Percentiles rank a stretch among this genome's conserved stretches.
phyloP scores from a whole-genome alignment of 2,113 vertebrate species.

The Myrmecobius fasciatus region DNA sequence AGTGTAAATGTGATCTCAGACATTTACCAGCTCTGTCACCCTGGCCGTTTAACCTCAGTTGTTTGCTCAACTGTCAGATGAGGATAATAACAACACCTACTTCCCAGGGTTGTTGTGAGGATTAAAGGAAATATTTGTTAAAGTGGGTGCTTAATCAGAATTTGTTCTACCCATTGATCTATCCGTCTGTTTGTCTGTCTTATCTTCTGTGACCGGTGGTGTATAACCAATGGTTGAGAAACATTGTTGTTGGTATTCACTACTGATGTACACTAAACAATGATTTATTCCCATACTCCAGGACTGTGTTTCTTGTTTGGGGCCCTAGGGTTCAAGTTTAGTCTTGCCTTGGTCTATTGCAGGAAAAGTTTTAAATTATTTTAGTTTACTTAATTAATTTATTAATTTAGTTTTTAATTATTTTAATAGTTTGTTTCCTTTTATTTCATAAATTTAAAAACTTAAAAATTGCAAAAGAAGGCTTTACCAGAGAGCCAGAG shows the following conservation, averaged over 20 bases:
- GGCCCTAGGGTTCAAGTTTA: not conserved
- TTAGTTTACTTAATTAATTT: no score
- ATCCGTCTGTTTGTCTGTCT: not conserved
- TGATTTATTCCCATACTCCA: not conserved
- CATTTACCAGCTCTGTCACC: no score
- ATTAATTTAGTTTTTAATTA: no score
- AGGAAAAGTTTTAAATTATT: no score
- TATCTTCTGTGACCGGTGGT: not conserved
- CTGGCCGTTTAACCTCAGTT: no score
- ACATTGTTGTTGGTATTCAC: not conserved
- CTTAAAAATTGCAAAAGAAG: not conserved
- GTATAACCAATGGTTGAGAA: not conserved
- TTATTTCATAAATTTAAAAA: not conserved
- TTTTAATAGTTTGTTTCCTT: not conserved
- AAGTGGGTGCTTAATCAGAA: no score
- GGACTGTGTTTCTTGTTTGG: not conserved
- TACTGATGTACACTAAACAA: not conserved
- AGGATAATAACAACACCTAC: not conserved
- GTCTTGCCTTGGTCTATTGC: not conserved
- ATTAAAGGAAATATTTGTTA: no score
- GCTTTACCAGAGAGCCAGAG: not conserved
- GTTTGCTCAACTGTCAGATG: not conserved
- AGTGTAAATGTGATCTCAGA: no score
- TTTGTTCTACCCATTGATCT: no score
- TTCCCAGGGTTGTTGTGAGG: not conserved